Conservation (phyloP, 2,113 vertebrate species). For the Podiceps cristatus region DNA sequence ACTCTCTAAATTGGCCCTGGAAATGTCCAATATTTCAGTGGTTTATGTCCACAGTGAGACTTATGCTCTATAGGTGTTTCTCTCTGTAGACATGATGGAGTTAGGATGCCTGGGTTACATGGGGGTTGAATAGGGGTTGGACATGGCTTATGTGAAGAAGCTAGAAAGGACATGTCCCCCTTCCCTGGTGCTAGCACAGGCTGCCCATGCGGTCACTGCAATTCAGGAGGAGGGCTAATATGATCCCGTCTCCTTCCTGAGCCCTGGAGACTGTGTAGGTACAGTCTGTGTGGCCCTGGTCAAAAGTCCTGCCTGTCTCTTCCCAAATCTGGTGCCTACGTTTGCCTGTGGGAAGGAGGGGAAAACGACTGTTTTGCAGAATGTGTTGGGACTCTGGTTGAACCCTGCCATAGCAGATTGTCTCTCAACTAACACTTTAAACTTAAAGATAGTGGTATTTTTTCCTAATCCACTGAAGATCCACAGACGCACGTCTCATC, state of each 20-base stretch:
- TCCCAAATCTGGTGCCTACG: not conserved
- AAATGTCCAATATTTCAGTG: not conserved
- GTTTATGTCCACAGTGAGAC: not conserved
- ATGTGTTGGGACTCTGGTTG: not conserved
- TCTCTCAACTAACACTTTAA: not conserved
- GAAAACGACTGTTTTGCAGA: not conserved
- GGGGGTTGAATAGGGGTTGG: not conserved
- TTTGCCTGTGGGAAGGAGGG: not conserved
- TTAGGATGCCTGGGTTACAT: not conserved
- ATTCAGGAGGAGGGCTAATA: not conserved
- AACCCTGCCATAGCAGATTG: not conserved
- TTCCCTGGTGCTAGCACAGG: not conserved
- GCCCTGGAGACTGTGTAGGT: not conserved
- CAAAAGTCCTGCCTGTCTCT: not conserved
- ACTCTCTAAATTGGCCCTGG: not conserved
- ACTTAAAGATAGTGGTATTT: not conserved
- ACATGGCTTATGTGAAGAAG: not conserved
- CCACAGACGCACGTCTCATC: not conserved
- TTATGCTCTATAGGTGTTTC: not conserved
- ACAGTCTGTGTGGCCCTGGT: not conserved
- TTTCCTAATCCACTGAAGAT: not conserved
- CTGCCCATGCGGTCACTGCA: not conserved
- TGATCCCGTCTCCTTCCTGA: not conserved
- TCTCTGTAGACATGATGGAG: not conserved
- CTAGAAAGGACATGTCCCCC: not conserved